A percentile compares a stretch with the other conserved stretches of the same genome.
Conservation (phyloP, 2,888 invertebrate species). For the Volucella bombylans region DNA sequence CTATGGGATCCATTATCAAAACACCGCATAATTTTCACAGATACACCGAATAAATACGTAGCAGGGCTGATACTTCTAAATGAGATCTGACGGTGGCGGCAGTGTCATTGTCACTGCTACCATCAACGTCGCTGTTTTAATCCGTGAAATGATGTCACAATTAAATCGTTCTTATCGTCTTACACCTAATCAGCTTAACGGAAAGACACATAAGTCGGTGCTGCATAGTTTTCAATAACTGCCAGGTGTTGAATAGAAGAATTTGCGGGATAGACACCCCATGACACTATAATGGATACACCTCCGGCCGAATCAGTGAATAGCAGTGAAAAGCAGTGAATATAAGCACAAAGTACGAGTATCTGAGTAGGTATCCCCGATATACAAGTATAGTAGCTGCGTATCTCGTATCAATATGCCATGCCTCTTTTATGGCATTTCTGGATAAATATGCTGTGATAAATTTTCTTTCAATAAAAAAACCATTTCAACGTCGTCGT, state of each 20-base stretch:
- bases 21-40: constrained; percentile 44
- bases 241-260: constrained; percentile 49
- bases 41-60: constrained; percentile 35
- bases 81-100: constrained; percentile 11
- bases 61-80: constrained; percentile 26
- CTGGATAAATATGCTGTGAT: constrained; percentile 41
- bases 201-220: constrained; percentile 1
- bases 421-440: not conserved
- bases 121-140: constrained; percentile 11
- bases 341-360: not conserved
- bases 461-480: constrained; percentile 48
- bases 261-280: constrained; percentile 7
- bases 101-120: not conserved
- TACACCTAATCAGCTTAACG: constrained; percentile 40
- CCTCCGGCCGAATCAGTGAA: not conserved
- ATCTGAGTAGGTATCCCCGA: not conserved
- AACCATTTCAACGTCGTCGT: constrained; percentile 31
- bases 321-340: too few relatives aligned
- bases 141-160: constrained; percentile 38
- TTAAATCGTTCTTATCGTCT: constrained; percentile 51
- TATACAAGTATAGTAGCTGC: too few relatives aligned
- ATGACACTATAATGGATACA: not conserved
- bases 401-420: constrained; percentile 25
- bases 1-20: constrained; percentile 36
- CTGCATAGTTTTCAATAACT: constrained; percentile 52